Base-by-base conservation (phyloP, 2,888 invertebrate species). In the Drosophila neutralis region DNA sequence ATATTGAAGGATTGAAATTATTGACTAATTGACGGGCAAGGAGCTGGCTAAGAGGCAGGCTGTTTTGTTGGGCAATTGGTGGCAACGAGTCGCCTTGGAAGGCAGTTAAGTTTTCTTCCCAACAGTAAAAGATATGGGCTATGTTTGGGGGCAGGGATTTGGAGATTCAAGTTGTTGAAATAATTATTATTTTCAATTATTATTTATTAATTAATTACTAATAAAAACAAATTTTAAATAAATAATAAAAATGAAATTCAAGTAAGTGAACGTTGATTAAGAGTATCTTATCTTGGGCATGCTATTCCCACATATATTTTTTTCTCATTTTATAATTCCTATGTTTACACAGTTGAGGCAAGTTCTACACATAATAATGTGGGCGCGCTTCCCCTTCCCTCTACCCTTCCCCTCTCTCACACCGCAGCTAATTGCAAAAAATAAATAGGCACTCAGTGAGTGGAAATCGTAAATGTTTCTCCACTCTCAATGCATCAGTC, bases 381-480 rank as follows among this genome's bases (percentile, higher is more conserved):
- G 52, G 65, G 57, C 68, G 53, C 66, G 1, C 24, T 31, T 6
- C 10, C 53, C 53, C 21, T 6, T 11, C 33, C 6, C 4, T 1
- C 33, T 3, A 15, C 53, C 53, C 15, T 6, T 24, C 33, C 6
- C 4, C 42, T 1, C n/a, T 5, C 42, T 0, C 10, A 4, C 0
- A 21, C 2, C n/a, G 0, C n/a, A 42, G 40, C 62, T 62, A 68
- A 68, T 68, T 70, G 70, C 27, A 70, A 67, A 49, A 66, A 48
- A 27, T 27, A 21, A 24, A 11, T 42, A 13, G 66, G 38, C n/a
- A 24, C n/a, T 33, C 61, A 29, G 13, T 62, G 48, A 31, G 36
- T 33, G 40, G 33, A 40, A 29, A 56, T 49, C 48, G 48, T 36
- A 29, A 51, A 53, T 62, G n/a, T 38, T n/a, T 52, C 11, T 42